Evolutionary conservation across 2,888 invertebrate species (phyloP).

Genomic region (Agrotis ipsilon): DNA sequence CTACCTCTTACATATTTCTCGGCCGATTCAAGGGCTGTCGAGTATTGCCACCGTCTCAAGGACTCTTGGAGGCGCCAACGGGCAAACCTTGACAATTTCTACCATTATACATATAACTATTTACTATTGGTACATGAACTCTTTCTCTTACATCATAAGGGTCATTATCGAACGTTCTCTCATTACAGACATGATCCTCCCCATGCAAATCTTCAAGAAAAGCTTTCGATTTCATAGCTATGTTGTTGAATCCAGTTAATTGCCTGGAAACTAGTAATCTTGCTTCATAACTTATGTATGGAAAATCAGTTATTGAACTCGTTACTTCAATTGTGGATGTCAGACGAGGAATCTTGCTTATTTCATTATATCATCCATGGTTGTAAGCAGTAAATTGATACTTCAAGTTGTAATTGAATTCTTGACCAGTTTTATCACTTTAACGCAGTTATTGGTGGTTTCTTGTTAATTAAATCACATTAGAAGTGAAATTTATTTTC

Average conservation of each 20-base stretch:
- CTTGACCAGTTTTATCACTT: conserved; percentile 41
- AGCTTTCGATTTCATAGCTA: conserved; percentile 63
- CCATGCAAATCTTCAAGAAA: conserved; percentile 62
- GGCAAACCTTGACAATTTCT: conserved; percentile 69
- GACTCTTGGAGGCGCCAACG: conserved; percentile 84
- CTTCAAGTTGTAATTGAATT: conserved; percentile 48
- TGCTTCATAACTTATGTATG: conserved; percentile 55
- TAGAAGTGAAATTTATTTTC: conserved; percentile 24
- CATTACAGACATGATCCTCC: conserved; percentile 35
- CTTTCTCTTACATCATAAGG: conserved; percentile 43
- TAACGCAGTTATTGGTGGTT: conserved; percentile 21
- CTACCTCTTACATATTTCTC: conserved; percentile 68
- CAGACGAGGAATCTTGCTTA: conserved; percentile 40
- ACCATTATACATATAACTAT: conserved; percentile 50
- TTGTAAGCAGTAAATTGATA: conserved; percentile 42
- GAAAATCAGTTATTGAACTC: conserved; percentile 60
- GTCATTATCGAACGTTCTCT: conserved; percentile 48
- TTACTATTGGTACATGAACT: conserved; percentile 5
- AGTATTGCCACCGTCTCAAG: conserved; percentile 79
- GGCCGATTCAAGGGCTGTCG: conserved; percentile 66
- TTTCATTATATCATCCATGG: conserved; percentile 46
- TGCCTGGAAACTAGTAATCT: conserved; percentile 57
- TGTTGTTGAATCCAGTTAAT: conserved; percentile 56
- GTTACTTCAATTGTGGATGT: conserved; percentile 52
- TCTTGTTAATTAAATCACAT: conserved; percentile 32